Conservation (phyloP, 2,113 vertebrate genomes). For the Gorsachius goisagi region DNA sequence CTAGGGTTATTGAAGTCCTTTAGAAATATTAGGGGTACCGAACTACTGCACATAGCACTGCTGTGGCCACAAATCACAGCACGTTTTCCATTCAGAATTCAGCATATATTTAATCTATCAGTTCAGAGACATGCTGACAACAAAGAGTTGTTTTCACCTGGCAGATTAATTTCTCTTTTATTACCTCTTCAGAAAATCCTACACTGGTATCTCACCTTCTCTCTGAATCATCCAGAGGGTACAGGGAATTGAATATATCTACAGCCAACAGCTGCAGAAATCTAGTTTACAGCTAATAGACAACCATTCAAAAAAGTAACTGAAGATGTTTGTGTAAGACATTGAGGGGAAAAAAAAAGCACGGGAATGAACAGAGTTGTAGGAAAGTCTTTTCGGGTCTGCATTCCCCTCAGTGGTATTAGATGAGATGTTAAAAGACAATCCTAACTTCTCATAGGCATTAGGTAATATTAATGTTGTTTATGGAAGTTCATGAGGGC, state of each 20-base stretch:
- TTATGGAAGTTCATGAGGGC: not conserved
- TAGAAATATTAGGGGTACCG: not conserved
- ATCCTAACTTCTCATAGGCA: not conserved
- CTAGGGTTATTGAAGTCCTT: not conserved
- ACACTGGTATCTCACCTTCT: not conserved
- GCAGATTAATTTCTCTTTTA: slow-evolving; percentile 4
- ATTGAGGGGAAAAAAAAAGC: not conserved
- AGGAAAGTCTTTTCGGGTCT: not conserved
- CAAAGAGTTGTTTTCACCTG: not conserved
- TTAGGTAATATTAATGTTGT: not conserved
- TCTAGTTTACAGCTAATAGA: not conserved
- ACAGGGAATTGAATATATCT: not conserved
- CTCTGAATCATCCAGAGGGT: not conserved
- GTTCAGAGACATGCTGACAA: not conserved
- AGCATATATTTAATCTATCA: not conserved
- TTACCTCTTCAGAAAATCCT: not conserved
- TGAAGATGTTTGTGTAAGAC: not conserved
- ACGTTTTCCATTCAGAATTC: not conserved
- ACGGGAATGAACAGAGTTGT: not conserved
- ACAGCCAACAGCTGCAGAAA: not conserved
- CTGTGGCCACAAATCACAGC: not conserved
- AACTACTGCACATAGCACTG: not conserved
- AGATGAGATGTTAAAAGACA: not conserved
- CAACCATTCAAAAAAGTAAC: not conserved
- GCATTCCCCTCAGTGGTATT: not conserved